Evolutionary conservation across 2,888 invertebrate genomes (phyloP).

Genomic region (Trissolcus brochymenae): DNA sequence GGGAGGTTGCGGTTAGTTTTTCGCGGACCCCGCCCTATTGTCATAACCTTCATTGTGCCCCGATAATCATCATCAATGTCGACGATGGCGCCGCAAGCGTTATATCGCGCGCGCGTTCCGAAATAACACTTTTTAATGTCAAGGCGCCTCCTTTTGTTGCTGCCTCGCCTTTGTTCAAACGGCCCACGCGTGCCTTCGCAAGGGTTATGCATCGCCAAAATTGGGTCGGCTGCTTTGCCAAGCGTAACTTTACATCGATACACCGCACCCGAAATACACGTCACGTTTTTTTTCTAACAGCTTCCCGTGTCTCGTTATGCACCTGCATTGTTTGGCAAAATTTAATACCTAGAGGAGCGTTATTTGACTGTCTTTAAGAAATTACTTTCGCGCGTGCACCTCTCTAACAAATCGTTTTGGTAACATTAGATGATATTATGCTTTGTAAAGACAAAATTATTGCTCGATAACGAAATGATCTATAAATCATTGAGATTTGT

Average conservation of each 20-base stretch:
- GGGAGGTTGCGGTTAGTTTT: conserved; percentile 50
- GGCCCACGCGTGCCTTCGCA: conserved; percentile 43
- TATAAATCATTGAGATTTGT: no score
- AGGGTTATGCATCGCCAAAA: conserved; percentile 52
- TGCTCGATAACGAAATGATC: no score
- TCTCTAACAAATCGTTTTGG: no score
- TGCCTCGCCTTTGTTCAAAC: conserved; percentile 55
- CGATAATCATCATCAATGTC: conserved; percentile 49
- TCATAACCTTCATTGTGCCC: conserved; percentile 54
- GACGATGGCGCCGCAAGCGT: conserved; percentile 40
- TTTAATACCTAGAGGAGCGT: no score
- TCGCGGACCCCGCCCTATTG: conserved; percentile 54
- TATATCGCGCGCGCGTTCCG: conserved; percentile 55
- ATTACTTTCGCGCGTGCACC: no score
- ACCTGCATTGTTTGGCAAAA: not conserved
- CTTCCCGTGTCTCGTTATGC: conserved; percentile 24
- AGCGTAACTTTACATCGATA: conserved; percentile 49
- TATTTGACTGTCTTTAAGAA: not conserved
- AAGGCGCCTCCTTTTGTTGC: conserved; percentile 59
- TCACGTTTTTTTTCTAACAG: conserved; percentile 27
- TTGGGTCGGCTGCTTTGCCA: conserved; percentile 47
- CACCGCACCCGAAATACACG: conserved; percentile 27
- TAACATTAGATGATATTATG: no score
- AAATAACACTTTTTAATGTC: conserved; percentile 62
- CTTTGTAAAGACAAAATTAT: no score